Conservation (phyloP, 2,888 invertebrate species). For the Aphrophora alni region DNA sequence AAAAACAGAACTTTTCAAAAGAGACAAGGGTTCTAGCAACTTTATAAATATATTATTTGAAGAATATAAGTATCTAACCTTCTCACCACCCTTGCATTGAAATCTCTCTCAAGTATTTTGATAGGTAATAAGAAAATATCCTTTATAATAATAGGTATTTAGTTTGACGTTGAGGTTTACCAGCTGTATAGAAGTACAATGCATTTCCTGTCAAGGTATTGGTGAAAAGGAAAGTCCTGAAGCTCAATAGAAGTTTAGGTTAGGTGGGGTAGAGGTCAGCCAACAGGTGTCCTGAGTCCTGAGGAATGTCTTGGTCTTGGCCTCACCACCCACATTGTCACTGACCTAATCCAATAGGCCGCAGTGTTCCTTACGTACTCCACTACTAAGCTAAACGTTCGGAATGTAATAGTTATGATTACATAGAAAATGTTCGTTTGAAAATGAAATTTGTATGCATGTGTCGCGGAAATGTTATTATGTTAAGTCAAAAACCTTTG, state of each 20-base stretch:
- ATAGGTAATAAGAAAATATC: neutral
- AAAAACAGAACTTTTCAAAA: no score
- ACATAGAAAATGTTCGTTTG: no score
- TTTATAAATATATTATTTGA: no score
- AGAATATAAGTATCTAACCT: no score
- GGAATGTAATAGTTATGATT: no score
- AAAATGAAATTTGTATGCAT: no score
- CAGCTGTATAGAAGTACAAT: neutral
- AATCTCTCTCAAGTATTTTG: neutral
- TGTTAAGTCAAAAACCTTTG: no score
- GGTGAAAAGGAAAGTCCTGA: neutral
- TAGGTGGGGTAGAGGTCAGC: neutral
- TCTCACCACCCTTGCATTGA: neutral
- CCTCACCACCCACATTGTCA: slow-evolving; percentile 4
- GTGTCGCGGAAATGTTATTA: no score
- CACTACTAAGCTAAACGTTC: no score
- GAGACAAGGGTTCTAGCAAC: no score
- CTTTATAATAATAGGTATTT: neutral
- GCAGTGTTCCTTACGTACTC: no score
- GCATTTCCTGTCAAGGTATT: neutral
- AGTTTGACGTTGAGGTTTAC: neutral
- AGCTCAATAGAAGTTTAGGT: neutral
- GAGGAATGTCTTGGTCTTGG: neutral
- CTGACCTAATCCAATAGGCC: neutral
- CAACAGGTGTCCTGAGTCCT: neutral